phyloP scores from a whole-genome alignment of 1,140 invertebrate species.

The Melipona quadrifasciata region DNA sequence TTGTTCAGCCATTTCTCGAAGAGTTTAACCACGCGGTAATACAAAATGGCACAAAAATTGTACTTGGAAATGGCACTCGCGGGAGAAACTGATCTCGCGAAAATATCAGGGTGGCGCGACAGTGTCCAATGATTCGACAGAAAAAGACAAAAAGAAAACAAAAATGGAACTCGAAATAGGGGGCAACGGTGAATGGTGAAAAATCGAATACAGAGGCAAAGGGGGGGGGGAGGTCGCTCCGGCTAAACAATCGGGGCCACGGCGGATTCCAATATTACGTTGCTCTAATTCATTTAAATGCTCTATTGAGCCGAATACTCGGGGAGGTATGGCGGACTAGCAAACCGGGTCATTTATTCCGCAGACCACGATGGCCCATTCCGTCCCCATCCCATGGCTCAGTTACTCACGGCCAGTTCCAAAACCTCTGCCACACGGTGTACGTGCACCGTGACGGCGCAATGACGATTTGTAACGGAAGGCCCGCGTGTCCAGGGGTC shows the following conservation, averaged over 20 bases:
- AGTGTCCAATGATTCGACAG: conserved; percentile 6
- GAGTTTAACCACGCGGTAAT: too few species aligned
- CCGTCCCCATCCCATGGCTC: conserved; percentile 48
- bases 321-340: conserved; percentile 56
- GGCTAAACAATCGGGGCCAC: conserved; percentile 42
- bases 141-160: neutral
- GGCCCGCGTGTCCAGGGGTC: conserved; percentile 24
- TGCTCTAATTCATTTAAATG: conserved; percentile 78
- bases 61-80: neutral
- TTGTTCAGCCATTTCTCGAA: too few species aligned
- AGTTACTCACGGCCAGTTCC: conserved; percentile 51
- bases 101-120: neutral
- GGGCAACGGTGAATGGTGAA: neutral
- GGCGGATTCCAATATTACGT: conserved; percentile 51
- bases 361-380: conserved; percentile 67
- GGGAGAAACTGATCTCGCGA: conserved; percentile 7
- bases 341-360: conserved; percentile 68
- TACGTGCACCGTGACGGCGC: conserved; percentile 41
- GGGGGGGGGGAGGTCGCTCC: neutral
- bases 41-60: too few species aligned
- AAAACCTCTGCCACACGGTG: conserved; percentile 45
- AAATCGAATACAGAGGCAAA: neutral
- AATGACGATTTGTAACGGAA: conserved; percentile 63
- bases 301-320: conserved; percentile 73
- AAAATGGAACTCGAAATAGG: neutral